phyloP scores from a whole-genome alignment of 2,797 vertebrate genomes.

The Melanotaenia boesemani region DNA sequence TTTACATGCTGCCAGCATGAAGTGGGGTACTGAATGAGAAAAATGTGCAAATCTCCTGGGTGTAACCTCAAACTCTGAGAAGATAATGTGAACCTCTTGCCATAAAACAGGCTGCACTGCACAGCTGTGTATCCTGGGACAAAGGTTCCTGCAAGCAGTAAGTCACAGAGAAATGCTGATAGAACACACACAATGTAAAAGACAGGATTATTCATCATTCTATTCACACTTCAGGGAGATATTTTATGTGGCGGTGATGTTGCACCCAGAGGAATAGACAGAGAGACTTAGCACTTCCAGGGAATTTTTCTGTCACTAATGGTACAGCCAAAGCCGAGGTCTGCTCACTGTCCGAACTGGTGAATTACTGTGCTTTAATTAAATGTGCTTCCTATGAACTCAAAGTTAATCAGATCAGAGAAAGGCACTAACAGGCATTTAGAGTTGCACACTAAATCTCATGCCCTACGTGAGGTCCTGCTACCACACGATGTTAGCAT shows the following conservation, averaged over 20 bases:
- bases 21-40: conserved; percentile 29
- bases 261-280: conserved; percentile 20
- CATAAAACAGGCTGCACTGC: conserved; percentile 53
- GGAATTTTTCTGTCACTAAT: conserved; percentile 5
- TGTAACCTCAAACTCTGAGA: conserved; percentile 46
- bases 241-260: conserved; percentile 33
- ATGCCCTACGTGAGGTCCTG: conserved; percentile 48
- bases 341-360: conserved; percentile 51
- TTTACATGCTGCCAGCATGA: conserved; percentile 50
- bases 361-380: conserved; percentile 52
- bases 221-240: conserved; percentile 24
- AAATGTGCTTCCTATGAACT: conserved; percentile 38
- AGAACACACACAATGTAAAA: conserved; percentile 51
- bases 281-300: not conserved
- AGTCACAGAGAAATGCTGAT: conserved; percentile 49
- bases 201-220: conserved; percentile 45
- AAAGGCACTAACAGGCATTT: conserved; percentile 40
- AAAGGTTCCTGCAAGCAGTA: conserved; percentile 48
- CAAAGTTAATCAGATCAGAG: conserved; percentile 54
- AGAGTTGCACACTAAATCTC: conserved; percentile 51
- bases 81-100: conserved; percentile 49
- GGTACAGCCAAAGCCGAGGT: conserved; percentile 20
- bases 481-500: conserved; percentile 26
- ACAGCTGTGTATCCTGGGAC: conserved; percentile 56
- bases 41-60: conserved; percentile 49